Percentiles rank a stretch among this genome's conserved stretches.
Evolutionary conservation across 2,113 vertebrate species (phyloP).

Genomic region (Catagonus wagneri): DNA sequence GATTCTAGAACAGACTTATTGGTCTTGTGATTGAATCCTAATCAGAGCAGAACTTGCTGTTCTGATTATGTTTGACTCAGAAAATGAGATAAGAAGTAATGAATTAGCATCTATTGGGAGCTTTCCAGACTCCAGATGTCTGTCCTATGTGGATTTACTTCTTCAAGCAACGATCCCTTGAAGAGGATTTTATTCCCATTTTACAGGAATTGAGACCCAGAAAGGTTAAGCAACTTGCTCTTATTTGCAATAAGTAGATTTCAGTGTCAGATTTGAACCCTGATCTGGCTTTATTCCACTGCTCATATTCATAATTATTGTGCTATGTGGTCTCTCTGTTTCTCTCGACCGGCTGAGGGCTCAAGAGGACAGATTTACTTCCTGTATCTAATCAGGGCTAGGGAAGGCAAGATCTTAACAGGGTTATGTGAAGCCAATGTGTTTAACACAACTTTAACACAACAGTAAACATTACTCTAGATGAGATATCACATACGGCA

Average conservation of each 20-base stretch:
- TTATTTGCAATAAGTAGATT: not conserved
- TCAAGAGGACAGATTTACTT: not conserved
- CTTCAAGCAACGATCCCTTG: not conserved
- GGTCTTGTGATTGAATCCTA: not conserved
- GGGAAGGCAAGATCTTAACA: not conserved
- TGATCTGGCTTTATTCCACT: not conserved
- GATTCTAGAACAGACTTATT: not conserved
- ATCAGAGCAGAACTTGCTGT: not conserved
- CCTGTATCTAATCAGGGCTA: not conserved
- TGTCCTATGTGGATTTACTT: not conserved
- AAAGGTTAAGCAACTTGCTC: not conserved
- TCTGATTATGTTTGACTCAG: not conserved
- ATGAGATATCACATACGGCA: not conserved
- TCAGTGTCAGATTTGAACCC: not conserved
- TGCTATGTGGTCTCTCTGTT: not conserved
- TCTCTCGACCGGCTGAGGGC: not conserved
- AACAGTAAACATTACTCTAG: not conserved
- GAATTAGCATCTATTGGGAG: slow-evolving; percentile 11
- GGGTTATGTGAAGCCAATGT: not conserved
- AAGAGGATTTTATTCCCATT: not conserved
- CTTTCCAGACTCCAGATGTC: not conserved
- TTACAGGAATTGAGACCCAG: not conserved
- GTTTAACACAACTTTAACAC: not conserved
- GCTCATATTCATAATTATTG: not conserved
- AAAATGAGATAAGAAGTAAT: slow-evolving; percentile 16